A percentile compares a stretch with the other conserved stretches of the same genome.
These are phyloP conservation scores for Spinibarbus caldwelli DNA, from an alignment of 2,797 vertebrate genomes.

Conservation along the genomic window DNA sequence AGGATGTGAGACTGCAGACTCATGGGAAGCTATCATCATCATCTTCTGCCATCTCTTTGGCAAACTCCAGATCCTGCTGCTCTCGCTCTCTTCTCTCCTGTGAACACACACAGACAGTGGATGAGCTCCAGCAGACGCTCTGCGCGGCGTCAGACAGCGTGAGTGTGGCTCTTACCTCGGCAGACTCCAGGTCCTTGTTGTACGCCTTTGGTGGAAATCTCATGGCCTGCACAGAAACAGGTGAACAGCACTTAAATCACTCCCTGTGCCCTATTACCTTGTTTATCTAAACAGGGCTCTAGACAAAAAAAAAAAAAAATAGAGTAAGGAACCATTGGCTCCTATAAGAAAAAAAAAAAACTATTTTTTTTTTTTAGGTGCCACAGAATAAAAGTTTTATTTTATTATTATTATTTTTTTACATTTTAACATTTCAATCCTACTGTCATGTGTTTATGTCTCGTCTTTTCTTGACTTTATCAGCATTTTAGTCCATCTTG, in stretches of 20 bases:
- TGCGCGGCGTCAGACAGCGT: not conserved
- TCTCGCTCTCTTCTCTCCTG: slow-evolving; percentile 95
- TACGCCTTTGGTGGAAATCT: slow-evolving; percentile 98
- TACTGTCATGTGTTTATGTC: no score
- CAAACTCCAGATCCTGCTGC: slow-evolving; percentile 97
- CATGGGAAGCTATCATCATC: slow-evolving; percentile 96
- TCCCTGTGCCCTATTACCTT: no score
- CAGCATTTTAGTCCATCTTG: no score
- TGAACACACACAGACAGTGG: slow-evolving; percentile 31
- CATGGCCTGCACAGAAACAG: slow-evolving; percentile 84
- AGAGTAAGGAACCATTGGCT: no score
- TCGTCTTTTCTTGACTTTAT: no score
- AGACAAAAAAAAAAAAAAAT: no score
- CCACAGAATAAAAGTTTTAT: no score
- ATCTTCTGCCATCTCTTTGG: slow-evolving; percentile 98
- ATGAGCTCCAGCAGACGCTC: slow-evolving; percentile 26
- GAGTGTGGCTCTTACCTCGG: slow-evolving; percentile 81
- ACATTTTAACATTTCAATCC: no score
- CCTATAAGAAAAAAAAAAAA: no score
- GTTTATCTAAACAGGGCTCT: no score
- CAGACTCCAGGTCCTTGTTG: slow-evolving; percentile 98
- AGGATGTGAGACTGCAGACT: slow-evolving; percentile 53
- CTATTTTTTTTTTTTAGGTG: no score
- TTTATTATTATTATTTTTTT: no score
- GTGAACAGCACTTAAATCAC: not conserved